Conservation (phyloP, 2,888 invertebrate genomes). For the Cyrtodaria siliqua region DNA sequence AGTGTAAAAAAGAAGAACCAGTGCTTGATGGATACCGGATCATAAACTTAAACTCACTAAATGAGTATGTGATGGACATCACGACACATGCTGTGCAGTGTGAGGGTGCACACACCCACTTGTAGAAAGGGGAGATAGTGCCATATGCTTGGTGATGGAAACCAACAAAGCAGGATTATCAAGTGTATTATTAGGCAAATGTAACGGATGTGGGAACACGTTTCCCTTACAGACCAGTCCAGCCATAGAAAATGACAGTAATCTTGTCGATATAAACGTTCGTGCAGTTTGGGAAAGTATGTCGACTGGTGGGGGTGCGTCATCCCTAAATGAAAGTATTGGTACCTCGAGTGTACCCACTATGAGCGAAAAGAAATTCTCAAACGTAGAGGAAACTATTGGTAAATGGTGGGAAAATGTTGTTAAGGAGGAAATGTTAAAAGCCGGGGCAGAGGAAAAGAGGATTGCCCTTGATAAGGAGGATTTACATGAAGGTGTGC, state of each 20-base stretch:
- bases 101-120: too few relatives aligned
- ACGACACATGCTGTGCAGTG: too few relatives aligned
- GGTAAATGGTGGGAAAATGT: conserved; percentile 38
- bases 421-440: conserved; percentile 29
- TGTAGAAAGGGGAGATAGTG: too few relatives aligned
- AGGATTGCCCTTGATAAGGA: conserved; percentile 33
- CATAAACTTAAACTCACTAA: too few relatives aligned
- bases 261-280: conserved; percentile 39
- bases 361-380: conserved; percentile 25
- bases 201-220: too few relatives aligned
- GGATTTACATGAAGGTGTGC: conserved; percentile 46
- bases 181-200: too few relatives aligned
- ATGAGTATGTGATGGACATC: too few relatives aligned
- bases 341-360: conserved; percentile 36
- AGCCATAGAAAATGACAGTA: background rate
- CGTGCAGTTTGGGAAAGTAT: conserved; percentile 30
- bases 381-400: conserved; percentile 26
- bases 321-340: conserved; percentile 40
- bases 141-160: too few relatives aligned
- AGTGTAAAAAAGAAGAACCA: too few relatives aligned
- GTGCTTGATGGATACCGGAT: too few relatives aligned
- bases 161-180: too few relatives aligned
- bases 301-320: conserved; percentile 35
- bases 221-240: too few relatives aligned
- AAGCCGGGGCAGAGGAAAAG: conserved; percentile 40